Percentiles rank a stretch among this genome's conserved stretches.
phyloP scores from a whole-genome alignment of 2,797 vertebrate genomes.

The Gymnothorax javanicus region DNA sequence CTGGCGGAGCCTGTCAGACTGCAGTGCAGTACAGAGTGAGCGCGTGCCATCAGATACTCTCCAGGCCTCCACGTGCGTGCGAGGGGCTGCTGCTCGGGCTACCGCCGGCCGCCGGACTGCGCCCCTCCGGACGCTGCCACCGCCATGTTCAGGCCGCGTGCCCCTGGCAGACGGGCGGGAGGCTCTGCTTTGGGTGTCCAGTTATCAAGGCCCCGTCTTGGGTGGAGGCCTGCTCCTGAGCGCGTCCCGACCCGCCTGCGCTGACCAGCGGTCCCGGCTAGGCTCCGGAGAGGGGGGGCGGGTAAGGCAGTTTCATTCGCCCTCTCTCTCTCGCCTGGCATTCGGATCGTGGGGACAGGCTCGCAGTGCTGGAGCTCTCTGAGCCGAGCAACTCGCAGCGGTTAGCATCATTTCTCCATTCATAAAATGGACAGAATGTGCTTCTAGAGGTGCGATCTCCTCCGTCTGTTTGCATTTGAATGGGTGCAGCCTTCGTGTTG shows the following conservation, averaged over 20 bases:
- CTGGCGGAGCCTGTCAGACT: slow-evolving; percentile 34
- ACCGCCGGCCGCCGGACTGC: slow-evolving; percentile 7
- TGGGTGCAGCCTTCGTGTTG: background rate
- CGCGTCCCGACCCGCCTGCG: background rate
- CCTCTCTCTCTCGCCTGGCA: background rate
- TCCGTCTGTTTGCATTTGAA: background rate
- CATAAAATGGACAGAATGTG: background rate
- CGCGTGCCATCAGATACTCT: slow-evolving; percentile 39
- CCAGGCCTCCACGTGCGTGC: slow-evolving; percentile 21
- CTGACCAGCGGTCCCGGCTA: background rate
- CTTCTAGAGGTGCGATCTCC: background rate
- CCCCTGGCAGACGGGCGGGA: slow-evolving; percentile 5
- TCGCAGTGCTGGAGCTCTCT: background rate
- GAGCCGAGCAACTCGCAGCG: background rate
- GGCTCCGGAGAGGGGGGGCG: too few species aligned
- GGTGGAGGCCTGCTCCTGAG: background rate
- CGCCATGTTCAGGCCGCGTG: slow-evolving; percentile 43
- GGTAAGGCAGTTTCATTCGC: background rate
- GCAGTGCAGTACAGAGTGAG: slow-evolving; percentile 44
- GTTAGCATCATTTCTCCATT: background rate
- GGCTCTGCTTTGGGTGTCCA: background rate
- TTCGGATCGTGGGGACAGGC: background rate
- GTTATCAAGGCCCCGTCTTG: background rate
- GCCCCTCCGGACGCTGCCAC: background rate
- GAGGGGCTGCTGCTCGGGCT: slow-evolving; percentile 27